phyloP scores from a whole-genome alignment of 1,140 invertebrate genomes.

The Helicoverpa zea region DNA sequence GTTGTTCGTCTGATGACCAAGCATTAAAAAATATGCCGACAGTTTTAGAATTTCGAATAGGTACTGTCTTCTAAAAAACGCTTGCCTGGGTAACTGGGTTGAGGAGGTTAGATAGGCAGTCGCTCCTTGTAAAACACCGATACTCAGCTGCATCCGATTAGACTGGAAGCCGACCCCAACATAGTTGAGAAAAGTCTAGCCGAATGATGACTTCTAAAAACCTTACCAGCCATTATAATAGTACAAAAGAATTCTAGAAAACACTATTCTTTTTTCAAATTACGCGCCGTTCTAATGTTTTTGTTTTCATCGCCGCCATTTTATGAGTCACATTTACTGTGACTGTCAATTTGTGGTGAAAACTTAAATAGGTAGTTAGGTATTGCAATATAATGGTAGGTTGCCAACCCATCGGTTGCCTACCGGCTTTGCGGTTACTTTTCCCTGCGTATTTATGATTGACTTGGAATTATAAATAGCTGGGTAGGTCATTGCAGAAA shows the following conservation, averaged over 20 bases:
- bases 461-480: constrained; percentile 16
- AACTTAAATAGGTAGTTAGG: constrained; percentile 33
- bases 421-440: constrained; percentile 11
- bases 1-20: no score
- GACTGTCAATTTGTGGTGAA: constrained; percentile 37
- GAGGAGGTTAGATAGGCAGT: no score
- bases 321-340: constrained; percentile 2
- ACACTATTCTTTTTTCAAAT: not conserved
- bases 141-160: no score
- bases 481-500: not conserved
- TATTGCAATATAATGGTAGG: constrained; percentile 3
- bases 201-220: no score
- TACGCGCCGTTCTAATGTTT: not conserved
- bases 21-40: no score
- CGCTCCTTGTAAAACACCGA: no score
- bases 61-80: no score
- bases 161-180: no score
- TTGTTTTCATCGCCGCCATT: not conserved
- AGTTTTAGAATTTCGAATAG: no score
- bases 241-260: constrained; percentile 7
- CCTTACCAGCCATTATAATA: no score
- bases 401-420: constrained; percentile 13
- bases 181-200: no score
- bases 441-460: constrained; percentile 36
- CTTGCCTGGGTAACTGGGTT: no score